Percentiles rank a stretch among this genome's conserved stretches.
phyloP scores from a whole-genome alignment of 2,888 invertebrate species.

The Omphaloscelis lunosa region DNA sequence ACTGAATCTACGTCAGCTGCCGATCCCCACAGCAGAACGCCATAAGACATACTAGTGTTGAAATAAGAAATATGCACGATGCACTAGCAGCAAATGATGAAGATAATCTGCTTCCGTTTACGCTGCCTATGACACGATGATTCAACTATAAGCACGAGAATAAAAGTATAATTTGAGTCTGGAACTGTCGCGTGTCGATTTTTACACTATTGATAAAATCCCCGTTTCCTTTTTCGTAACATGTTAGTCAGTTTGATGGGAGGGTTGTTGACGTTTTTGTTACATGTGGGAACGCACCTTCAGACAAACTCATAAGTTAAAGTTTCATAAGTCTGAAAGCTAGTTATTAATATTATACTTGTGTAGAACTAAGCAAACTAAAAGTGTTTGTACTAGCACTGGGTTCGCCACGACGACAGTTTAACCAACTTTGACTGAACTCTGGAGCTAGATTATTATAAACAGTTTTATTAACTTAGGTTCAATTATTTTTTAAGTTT shows the following conservation, averaged over 20 bases:
- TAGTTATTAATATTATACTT: slow-evolving; percentile 51
- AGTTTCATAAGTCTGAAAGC: slow-evolving; percentile 37
- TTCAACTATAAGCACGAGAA: too few species aligned
- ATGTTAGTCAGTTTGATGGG: background rate
- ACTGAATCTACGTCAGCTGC: too few species aligned
- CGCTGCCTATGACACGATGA: too few species aligned
- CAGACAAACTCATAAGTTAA: slow-evolving; percentile 19
- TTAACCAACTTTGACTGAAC: slow-evolving; percentile 29
- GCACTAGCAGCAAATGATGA: too few species aligned
- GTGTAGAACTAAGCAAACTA: slow-evolving; percentile 28
- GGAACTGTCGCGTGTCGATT: too few species aligned
- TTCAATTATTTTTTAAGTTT: background rate
- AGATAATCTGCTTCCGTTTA: too few species aligned
- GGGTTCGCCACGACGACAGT: slow-evolving; percentile 3
- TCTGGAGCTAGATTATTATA: background rate
- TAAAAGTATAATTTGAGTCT: too few species aligned
- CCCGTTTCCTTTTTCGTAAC: too few species aligned
- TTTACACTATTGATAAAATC: too few species aligned
- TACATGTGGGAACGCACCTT: background rate
- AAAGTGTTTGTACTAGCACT: slow-evolving; percentile 15
- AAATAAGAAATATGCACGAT: too few species aligned
- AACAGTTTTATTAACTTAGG: background rate
- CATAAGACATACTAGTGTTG: too few species aligned
- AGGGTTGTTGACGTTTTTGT: background rate
- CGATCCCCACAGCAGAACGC: too few species aligned